These are phyloP conservation scores for Chlamydotis undulata DNA, from an alignment of 2,113 vertebrate genomes.

Conservation along the genomic window DNA sequence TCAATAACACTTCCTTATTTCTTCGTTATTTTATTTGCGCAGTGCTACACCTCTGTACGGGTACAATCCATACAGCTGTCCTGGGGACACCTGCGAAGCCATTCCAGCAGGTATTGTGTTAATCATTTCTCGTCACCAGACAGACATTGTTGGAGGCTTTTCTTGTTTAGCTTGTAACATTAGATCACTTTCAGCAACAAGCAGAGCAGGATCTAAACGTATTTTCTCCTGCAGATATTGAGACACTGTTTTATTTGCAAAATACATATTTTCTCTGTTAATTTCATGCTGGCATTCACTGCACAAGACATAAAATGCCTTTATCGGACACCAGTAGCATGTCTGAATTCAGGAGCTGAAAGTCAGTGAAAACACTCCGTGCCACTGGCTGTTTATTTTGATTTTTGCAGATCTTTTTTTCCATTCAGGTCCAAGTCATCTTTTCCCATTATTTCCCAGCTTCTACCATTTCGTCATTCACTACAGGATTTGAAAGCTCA, in stretches of 20 bases:
- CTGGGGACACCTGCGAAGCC: neutral
- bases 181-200: constrained; percentile 48
- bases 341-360: neutral
- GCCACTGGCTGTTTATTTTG: neutral
- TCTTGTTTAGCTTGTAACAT: neutral
- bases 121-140: constrained; percentile 54
- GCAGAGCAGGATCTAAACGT: neutral
- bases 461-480: neutral
- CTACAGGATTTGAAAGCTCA: neutral
- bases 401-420: neutral
- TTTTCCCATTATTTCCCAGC: neutral
- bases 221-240: neutral
- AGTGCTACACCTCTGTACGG: neutral
- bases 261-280: neutral
- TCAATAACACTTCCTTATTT: constrained; percentile 31
- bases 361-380: neutral
- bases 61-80: constrained; percentile 46
- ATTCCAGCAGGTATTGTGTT: constrained; percentile 45
- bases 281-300: neutral
- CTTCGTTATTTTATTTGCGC: constrained; percentile 50
- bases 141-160: constrained; percentile 11
- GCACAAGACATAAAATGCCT: neutral
- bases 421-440: neutral
- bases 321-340: neutral
- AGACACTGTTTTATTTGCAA: neutral